Evolutionary conservation across 2,888 invertebrate genomes (phyloP).

Genomic region (Leptopterna dolabrata): DNA sequence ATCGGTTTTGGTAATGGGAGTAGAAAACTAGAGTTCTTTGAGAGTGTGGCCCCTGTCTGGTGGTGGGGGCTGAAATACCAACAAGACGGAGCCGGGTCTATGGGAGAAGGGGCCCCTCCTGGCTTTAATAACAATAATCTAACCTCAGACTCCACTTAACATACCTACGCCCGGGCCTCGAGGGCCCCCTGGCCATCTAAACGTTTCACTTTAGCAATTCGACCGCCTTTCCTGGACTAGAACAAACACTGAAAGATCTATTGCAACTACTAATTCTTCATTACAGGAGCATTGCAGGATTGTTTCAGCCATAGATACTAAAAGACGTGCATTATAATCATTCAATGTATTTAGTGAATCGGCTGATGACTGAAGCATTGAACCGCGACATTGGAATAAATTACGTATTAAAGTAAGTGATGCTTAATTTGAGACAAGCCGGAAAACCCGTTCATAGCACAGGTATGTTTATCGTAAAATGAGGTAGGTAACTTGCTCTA

Average conservation of each 20-base stretch:
- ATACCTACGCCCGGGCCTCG: constrained; percentile 28
- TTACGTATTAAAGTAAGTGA: no score
- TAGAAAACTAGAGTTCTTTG: constrained; percentile 17
- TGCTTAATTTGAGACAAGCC: no score
- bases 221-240: neutral
- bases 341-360: no score
- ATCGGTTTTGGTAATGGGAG: constrained; percentile 40
- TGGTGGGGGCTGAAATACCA: constrained; percentile 49
- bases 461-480: no score
- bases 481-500: no score
- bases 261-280: neutral
- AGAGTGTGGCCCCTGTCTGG: neutral
- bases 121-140: constrained; percentile 52
- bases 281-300: no score
- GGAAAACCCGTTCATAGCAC: no score
- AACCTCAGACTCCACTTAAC: constrained; percentile 49
- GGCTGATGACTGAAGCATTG: no score
- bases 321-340: no score
- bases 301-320: no score
- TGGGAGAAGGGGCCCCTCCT: neutral
- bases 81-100: constrained; percentile 22
- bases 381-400: no score
- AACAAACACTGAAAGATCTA: neutral
- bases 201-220: constrained; percentile 48
- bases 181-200: constrained; percentile 23